Conservation (phyloP, 2,888 invertebrate species). For the Nemapogon koenigi region DNA sequence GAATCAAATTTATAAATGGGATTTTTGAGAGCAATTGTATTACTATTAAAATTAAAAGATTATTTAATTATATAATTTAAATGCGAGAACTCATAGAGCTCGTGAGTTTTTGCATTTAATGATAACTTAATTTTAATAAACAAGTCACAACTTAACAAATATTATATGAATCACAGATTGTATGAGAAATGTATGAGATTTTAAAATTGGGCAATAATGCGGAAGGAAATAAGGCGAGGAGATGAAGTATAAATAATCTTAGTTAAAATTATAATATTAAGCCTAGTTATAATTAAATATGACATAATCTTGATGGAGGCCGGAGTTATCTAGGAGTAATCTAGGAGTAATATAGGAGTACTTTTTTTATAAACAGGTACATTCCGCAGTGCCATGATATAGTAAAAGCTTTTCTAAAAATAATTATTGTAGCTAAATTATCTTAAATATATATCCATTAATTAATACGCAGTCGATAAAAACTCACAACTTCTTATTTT, state of each 20-base stretch:
- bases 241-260: slow-evolving; percentile 31
- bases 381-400: slow-evolving; percentile 60
- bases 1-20: too few relatives aligned
- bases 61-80: slow-evolving; percentile 24
- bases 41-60: neutral
- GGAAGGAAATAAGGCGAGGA: slow-evolving; percentile 29
- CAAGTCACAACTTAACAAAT: slow-evolving; percentile 60
- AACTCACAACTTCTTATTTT: too few relatives aligned
- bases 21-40: neutral
- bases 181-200: slow-evolving; percentile 23
- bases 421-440: slow-evolving; percentile 34
- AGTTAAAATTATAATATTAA: slow-evolving; percentile 31
- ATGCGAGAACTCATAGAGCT: slow-evolving; percentile 54
- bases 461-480: too few relatives aligned
- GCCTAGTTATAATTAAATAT: slow-evolving; percentile 23
- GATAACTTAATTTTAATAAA: slow-evolving; percentile 29
- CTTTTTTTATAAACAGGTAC: slow-evolving; percentile 58
- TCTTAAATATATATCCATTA: too few relatives aligned
- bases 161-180: slow-evolving; percentile 47
- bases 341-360: slow-evolving; percentile 38
- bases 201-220: slow-evolving; percentile 52
- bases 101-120: slow-evolving; percentile 50
- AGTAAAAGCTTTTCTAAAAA: slow-evolving; percentile 43
- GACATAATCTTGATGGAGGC: slow-evolving; percentile 53
- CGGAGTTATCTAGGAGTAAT: slow-evolving; percentile 44